A percentile compares a stretch with the other conserved stretches of the same genome.
phyloP scores from a whole-genome alignment of 2,888 invertebrate species.

The Dermolepida albohirtum region DNA sequence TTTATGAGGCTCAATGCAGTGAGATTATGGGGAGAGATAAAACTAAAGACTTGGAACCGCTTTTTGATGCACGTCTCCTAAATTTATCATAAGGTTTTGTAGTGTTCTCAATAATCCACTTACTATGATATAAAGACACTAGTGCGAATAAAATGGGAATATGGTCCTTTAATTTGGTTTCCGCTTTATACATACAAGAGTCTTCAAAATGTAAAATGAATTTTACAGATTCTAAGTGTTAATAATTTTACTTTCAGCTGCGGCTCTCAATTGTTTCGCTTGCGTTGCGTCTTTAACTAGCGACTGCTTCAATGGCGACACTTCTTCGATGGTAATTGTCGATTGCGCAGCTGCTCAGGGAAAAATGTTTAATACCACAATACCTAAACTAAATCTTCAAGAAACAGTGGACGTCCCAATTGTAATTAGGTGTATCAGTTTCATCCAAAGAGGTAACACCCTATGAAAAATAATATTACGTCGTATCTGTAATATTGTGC shows the following conservation, averaged over 20 bases:
- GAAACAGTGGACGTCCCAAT: not conserved
- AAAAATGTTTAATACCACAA: not conserved
- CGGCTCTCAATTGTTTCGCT: conserved; percentile 32
- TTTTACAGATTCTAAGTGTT: not conserved
- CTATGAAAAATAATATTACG: not conserved
- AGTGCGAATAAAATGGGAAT: too few relatives aligned
- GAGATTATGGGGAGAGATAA: too few relatives aligned
- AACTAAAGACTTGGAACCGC: too few relatives aligned
- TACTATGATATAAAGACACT: too few relatives aligned
- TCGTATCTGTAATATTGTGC: not conserved
- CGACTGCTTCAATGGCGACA: conserved; percentile 43
- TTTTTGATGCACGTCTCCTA: too few relatives aligned
- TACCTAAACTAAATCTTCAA: not conserved
- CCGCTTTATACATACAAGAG: too few relatives aligned
- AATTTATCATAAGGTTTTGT: too few relatives aligned
- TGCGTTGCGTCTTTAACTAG: conserved; percentile 42
- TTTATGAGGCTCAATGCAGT: too few relatives aligned
- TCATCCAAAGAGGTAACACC: not conserved
- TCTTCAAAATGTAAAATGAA: too few relatives aligned
- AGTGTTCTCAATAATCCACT: too few relatives aligned
- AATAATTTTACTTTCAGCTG: not conserved
- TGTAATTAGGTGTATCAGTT: not conserved
- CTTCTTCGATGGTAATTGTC: conserved; percentile 39
- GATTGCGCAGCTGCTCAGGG: conserved; percentile 19
- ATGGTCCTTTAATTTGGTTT: too few relatives aligned